A percentile compares a stretch with the other conserved stretches of the same genome.
Evolutionary conservation across 2,888 invertebrate genomes (phyloP).

Genomic region (Cacoxenus indagator): DNA sequence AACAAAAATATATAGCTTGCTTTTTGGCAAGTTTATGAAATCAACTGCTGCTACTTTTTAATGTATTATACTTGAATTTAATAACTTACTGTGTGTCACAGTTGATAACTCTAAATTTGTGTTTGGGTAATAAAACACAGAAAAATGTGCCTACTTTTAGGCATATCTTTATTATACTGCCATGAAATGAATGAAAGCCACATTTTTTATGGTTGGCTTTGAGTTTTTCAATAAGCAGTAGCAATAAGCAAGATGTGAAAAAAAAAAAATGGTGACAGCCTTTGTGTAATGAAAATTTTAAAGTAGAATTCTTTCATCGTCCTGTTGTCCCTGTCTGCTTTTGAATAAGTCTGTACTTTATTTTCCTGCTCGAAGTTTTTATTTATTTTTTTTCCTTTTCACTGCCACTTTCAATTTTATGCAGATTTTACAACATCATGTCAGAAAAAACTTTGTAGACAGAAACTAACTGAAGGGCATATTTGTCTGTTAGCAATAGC

Average conservation of each 20-base stretch:
- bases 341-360: background rate
- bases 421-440: conserved; percentile 15
- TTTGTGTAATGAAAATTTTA: conserved; percentile 12
- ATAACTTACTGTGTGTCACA: background rate
- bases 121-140: background rate
- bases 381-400: background rate
- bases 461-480: conserved; percentile 14
- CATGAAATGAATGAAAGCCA: background rate
- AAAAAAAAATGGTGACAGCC: background rate
- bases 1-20: conserved; percentile 37
- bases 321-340: background rate
- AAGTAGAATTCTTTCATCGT: background rate
- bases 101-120: background rate
- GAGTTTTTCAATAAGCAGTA: background rate
- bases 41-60: background rate
- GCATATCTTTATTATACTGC: background rate
- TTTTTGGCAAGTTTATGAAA: conserved; percentile 25
- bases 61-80: conserved; percentile 20
- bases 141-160: background rate
- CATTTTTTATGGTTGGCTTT: background rate
- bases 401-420: conserved; percentile 22
- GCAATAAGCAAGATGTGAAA: background rate
- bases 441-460: conserved; percentile 20
- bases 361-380: background rate
- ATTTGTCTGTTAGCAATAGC: background rate